phyloP scores from a whole-genome alignment of 2,113 vertebrate species.

The Empidonax alnorum region DNA sequence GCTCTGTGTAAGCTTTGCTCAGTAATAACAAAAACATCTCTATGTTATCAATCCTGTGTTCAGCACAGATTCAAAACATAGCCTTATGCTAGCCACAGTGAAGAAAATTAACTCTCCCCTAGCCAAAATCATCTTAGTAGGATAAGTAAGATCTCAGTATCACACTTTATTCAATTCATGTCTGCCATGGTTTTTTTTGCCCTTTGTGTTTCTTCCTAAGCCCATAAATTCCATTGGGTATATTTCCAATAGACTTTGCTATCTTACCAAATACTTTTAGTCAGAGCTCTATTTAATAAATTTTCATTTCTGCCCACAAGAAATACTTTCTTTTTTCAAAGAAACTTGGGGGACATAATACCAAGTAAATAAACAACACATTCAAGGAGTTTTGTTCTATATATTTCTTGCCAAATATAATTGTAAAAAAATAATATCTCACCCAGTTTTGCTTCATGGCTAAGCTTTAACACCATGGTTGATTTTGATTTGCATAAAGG shows the following conservation, averaged over 20 bases:
- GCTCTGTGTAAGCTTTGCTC: background rate
- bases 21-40: background rate
- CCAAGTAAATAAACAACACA: background rate
- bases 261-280: background rate
- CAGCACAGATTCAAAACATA: background rate
- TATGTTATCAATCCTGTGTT: background rate
- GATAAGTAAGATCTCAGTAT: background rate
- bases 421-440: background rate
- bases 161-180: background rate
- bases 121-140: background rate
- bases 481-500: background rate
- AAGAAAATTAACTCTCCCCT: background rate
- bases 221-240: background rate
- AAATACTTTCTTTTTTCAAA: background rate
- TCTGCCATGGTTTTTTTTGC: background rate
- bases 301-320: background rate
- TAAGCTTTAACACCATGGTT: background rate
- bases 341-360: background rate
- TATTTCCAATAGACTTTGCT: background rate
- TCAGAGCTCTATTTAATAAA: background rate
- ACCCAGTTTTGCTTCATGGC: background rate
- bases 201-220: background rate
- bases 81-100: too few species aligned
- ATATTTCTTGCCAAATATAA: background rate
- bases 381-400: background rate